Conservation (phyloP, 37 sponge, comb jelly and placozoan genomes). For the Theonella swinhoei region DNA sequence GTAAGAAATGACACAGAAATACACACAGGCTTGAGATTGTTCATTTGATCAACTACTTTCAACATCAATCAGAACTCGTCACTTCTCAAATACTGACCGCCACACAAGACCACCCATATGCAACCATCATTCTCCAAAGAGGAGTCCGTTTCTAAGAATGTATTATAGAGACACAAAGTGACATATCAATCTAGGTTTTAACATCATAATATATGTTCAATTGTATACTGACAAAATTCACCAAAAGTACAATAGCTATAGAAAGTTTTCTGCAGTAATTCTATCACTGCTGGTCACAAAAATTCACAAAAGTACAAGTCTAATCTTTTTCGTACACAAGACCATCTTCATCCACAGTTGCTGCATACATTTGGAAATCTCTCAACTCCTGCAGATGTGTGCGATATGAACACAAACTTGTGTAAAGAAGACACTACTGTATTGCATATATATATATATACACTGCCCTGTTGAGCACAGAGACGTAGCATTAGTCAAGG, state of each 20-base stretch:
- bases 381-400: conserved; percentile 23
- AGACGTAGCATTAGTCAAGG: too few species aligned
- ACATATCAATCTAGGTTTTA: too few species aligned
- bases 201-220: too few species aligned
- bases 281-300: too few species aligned
- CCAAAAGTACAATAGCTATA: too few species aligned
- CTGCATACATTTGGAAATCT: conserved; percentile 50
- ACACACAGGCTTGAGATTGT: background rate
- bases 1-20: conserved; percentile 1
- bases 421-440: too few species aligned
- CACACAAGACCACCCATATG: background rate
- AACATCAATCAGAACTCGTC: background rate
- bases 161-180: background rate
- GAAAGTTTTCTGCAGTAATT: too few species aligned
- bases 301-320: too few species aligned
- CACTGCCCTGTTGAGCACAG: too few species aligned
- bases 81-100: background rate
- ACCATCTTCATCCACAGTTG: conserved; percentile 52
- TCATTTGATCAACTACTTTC: background rate
- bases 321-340: conserved; percentile 28
- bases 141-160: background rate
- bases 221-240: too few species aligned
- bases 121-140: background rate
- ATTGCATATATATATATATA: too few species aligned
- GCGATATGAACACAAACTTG: background rate